Evolutionary conservation across 1,140 invertebrate species (phyloP), one percentile per base, ranked within the genome.

Genomic region (Drosophila tsacasi): DNA sequence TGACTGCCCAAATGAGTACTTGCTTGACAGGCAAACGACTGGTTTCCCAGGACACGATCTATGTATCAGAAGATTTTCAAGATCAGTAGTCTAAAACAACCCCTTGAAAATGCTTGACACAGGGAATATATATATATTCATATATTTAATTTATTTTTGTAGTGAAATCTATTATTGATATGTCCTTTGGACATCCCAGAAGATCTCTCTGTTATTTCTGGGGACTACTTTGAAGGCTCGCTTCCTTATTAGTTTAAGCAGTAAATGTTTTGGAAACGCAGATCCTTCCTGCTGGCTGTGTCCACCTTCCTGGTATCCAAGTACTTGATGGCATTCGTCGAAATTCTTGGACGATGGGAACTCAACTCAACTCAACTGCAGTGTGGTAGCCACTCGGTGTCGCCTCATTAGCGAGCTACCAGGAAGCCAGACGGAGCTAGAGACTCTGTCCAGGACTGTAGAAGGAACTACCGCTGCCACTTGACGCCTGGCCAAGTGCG

Each of bases 401-500:
- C 81, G 84, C 84, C 84, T 72, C 59, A 74, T 87, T 84, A 87
- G 81, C 57, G 64, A 71, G 73, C 73, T 89, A 89, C 76, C 57
- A 67, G 67, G 83, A 89, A 87, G 35, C 52, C 17, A 30, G 25
- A 17, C 46, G n/a, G 17, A 30, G 37, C 23, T 17, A n/a, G 17
- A 13, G 21, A 19, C 19, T 46, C 5, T 27, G 49, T 19, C 60
- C 32, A n/a, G 19, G n/a, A 32, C 40, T 40, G 23, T 23, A 15
- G 39, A n/a, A 17, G 39, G 7, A 17, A 40, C 39, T 40, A 37
- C 52, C 46, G 13, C 21, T 47, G 58, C 60, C 84, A 89, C 84
- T 89, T 89, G 85, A 89, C 84, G 84, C 84, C 85, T 46, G 74
- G 69, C 52, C 73, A 85, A 90, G 85, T 90, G 85, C 81, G 76